These are phyloP conservation scores for Aepyceros melampus DNA, from an alignment of 2,113 vertebrate species.

Conservation along the genomic window DNA sequence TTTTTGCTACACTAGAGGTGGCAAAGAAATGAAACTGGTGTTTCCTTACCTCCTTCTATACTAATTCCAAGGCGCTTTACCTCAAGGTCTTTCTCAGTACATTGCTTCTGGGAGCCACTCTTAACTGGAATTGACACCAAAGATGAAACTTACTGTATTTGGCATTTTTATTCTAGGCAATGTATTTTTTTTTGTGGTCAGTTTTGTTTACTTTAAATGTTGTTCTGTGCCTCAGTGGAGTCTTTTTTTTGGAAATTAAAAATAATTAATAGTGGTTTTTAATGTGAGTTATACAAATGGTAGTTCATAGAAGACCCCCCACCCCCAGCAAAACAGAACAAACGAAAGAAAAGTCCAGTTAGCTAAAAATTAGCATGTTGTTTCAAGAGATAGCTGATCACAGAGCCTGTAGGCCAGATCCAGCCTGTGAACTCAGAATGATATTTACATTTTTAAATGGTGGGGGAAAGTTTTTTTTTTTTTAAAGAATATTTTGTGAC, in stretches of 20 bases:
- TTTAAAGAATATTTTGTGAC: neutral
- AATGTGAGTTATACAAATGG: neutral
- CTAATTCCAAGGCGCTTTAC: neutral
- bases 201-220: slow-evolving; percentile 1
- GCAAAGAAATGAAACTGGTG: neutral
- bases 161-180: neutral
- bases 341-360: neutral
- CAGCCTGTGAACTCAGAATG: neutral
- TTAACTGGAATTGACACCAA: neutral
- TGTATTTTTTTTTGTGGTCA: neutral
- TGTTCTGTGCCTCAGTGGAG: neutral
- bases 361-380: neutral
- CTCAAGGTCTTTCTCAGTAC: neutral
- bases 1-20: neutral
- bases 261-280: neutral
- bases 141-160: neutral
- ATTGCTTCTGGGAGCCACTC: neutral
- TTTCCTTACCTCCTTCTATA: neutral
- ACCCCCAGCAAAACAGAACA: neutral
- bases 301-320: neutral
- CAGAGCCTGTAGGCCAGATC: neutral
- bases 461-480: neutral
- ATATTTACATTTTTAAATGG: slow-evolving; percentile 24
- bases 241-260: slow-evolving; percentile 23
- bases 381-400: neutral